Conservation (phyloP, 2,113 vertebrate species). For the Pelusios castaneus region DNA sequence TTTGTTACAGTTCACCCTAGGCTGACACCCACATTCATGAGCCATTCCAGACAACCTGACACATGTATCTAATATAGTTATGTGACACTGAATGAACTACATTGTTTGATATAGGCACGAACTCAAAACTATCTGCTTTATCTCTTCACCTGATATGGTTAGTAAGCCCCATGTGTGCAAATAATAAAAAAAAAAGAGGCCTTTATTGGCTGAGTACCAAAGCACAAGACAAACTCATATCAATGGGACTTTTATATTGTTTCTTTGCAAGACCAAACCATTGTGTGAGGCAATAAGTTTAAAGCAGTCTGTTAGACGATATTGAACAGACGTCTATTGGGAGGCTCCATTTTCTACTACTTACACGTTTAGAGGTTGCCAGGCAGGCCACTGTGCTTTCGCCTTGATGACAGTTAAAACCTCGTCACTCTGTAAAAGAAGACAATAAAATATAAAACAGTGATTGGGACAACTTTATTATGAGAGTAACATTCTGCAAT, state of each 20-base stretch:
- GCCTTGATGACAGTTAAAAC: constrained; percentile 99
- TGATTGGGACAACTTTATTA: constrained; percentile 6
- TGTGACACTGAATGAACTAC: not conserved
- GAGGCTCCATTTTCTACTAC: constrained; percentile 70
- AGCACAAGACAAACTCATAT: not conserved
- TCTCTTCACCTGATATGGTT: not conserved
- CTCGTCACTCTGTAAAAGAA: constrained; percentile 89
- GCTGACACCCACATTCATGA: not conserved
- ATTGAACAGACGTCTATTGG: not conserved
- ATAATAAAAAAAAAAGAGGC: not conserved
- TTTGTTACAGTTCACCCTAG: not conserved
- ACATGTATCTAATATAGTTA: not conserved
- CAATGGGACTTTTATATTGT: not conserved
- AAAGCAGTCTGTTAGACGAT: not conserved
- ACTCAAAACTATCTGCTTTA: not conserved
- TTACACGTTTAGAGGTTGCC: constrained; percentile 98
- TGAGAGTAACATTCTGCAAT: not conserved
- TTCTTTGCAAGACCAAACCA: not conserved
- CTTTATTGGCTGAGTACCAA: not conserved
- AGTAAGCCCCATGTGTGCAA: not conserved
- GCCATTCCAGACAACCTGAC: not conserved
- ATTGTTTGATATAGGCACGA: not conserved
- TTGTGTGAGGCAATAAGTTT: not conserved
- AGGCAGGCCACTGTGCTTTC: constrained; percentile 99
- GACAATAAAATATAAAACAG: constrained; percentile 35